Evolutionary conservation across 2,888 invertebrate genomes (phyloP).

Genomic region (Scaptomyza tumidula): DNA sequence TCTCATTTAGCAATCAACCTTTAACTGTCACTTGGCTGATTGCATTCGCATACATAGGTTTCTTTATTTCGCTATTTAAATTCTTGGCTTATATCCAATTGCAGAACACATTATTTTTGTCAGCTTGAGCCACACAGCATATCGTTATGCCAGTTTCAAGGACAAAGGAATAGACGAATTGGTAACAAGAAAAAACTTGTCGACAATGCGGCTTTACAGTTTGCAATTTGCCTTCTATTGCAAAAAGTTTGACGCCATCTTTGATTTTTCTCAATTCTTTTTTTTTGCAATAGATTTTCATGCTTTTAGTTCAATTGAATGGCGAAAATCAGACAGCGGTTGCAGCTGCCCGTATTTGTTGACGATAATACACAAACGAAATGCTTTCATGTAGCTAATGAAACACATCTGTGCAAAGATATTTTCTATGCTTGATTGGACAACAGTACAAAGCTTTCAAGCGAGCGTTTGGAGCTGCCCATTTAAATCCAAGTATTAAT

Average conservation of each 20-base stretch:
- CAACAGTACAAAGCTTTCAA: slow-evolving; percentile 36
- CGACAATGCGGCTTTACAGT: slow-evolving; percentile 46
- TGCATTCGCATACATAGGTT: slow-evolving; percentile 53
- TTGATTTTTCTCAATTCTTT: slow-evolving; percentile 34
- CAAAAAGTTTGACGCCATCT: slow-evolving; percentile 38
- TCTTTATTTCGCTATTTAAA: slow-evolving; percentile 52
- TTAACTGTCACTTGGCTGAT: slow-evolving; percentile 63
- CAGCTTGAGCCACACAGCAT: slow-evolving; percentile 23
- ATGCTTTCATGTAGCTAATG: slow-evolving; percentile 39
- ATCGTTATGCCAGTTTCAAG: slow-evolving; percentile 64
- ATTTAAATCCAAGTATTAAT: slow-evolving; percentile 52
- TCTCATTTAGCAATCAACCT: slow-evolving; percentile 53
- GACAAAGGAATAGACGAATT: slow-evolving; percentile 24
- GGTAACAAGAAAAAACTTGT: slow-evolving; percentile 57
- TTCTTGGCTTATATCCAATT: slow-evolving; percentile 67
- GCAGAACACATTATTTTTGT: slow-evolving; percentile 38
- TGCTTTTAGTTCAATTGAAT: slow-evolving; percentile 57
- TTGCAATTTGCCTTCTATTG: slow-evolving; percentile 25
- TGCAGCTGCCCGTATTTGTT: neutral
- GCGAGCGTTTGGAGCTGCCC: slow-evolving; percentile 17
- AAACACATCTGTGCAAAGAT: slow-evolving; percentile 35
- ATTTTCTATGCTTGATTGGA: slow-evolving; percentile 54
- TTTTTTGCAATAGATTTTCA: slow-evolving; percentile 12
- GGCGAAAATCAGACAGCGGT: neutral
- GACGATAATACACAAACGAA: neutral